Evolutionary conservation across 2,113 vertebrate genomes (phyloP).

Genomic region (Gallinago media): DNA sequence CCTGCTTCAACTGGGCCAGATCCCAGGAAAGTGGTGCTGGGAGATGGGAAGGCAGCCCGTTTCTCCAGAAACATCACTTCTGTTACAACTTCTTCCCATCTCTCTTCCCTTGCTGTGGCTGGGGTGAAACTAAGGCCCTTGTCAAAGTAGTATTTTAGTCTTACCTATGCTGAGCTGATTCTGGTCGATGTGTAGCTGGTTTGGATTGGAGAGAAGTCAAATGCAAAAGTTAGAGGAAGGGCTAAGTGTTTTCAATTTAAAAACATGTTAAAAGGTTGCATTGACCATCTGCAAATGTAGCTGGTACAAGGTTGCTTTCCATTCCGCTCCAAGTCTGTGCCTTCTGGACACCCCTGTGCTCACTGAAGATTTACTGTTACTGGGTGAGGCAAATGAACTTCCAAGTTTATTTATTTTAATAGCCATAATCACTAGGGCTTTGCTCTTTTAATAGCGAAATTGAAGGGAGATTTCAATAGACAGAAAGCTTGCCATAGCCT

Average conservation of each 20-base stretch:
- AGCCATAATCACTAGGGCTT: not conserved
- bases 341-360: not conserved
- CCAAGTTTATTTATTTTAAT: not conserved
- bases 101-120: not conserved
- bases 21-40: not conserved
- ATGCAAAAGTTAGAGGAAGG: not conserved
- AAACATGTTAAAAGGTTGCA: rapidly evolving
- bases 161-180: rapidly evolving
- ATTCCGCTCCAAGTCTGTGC: rapidly evolving
- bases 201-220: not conserved
- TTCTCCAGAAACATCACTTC: not conserved
- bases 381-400: not conserved
- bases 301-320: not conserved
- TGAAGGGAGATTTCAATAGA: not conserved
- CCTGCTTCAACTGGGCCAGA: not conserved
- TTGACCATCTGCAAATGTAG: not conserved
- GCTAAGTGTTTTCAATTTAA: not conserved
- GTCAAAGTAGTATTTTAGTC: rapidly evolving
- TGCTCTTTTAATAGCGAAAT: not conserved
- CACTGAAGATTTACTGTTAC: not conserved
- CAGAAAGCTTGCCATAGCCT: rapidly evolving
- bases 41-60: not conserved
- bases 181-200: not conserved
- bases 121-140: not conserved
- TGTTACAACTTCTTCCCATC: not conserved